Conservation (phyloP, 2,797 vertebrate genomes). For the Petrocephalus sullivani region DNA sequence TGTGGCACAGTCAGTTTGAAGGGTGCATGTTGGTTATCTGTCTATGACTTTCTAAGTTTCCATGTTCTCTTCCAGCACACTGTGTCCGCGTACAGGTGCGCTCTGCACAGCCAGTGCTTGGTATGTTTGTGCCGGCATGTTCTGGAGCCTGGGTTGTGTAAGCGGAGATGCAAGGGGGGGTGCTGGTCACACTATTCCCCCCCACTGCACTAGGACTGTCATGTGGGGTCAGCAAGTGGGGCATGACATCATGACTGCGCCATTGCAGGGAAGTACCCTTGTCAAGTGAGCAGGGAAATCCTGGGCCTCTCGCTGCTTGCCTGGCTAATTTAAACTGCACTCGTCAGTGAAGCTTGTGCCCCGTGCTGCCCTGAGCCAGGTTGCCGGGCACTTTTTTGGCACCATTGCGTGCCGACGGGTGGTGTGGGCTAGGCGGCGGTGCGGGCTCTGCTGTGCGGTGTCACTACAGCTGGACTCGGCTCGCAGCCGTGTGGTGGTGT, state of each 20-base stretch:
- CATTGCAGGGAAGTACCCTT: constrained; percentile 18
- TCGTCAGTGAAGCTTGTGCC: not conserved
- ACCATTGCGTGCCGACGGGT: not conserved
- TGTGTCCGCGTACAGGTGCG: not conserved
- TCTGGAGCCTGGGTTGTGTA: constrained; percentile 33
- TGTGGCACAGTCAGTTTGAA: not conserved
- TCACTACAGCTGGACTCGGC: not conserved
- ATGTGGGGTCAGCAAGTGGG: constrained; percentile 49
- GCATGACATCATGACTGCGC: constrained; percentile 47
- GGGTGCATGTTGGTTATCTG: not conserved
- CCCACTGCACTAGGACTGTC: constrained; percentile 41
- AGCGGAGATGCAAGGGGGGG: constrained; percentile 32
- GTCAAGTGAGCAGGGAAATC: constrained; percentile 25
- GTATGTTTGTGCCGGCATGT: constrained; percentile 33
- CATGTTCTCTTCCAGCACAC: not conserved
- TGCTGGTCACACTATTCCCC: constrained; percentile 23
- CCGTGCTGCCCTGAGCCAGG: not conserved
- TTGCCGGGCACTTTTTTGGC: not conserved
- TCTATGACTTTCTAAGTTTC: not conserved
- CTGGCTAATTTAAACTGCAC: constrained; percentile 19
- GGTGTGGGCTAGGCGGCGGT: not conserved
- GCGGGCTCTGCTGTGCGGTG: not conserved
- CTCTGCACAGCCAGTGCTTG: not conserved
- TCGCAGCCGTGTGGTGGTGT: not conserved
- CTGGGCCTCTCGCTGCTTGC: constrained; percentile 21